Base-by-base conservation (phyloP, 2,888 invertebrate genomes). In the Schizaphis graminum region DNA sequence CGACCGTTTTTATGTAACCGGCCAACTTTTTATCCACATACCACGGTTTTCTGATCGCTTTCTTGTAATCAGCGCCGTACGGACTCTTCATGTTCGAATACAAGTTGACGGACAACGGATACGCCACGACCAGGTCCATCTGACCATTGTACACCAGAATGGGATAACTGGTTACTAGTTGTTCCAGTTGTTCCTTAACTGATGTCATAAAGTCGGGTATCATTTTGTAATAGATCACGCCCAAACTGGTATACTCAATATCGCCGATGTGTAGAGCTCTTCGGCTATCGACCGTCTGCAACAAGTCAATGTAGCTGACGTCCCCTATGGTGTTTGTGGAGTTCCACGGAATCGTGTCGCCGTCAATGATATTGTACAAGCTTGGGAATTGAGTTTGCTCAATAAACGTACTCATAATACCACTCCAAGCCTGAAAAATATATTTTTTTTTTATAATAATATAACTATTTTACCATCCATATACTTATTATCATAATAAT, bases 121-220 rank as follows among this genome's bases (percentile, higher is more conserved):
- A 98, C 0, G 98, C 98, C 0, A 98, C 98, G 95, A 98, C 98
- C 28, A 99, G 97, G 96, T 99, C 99, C 95, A 99, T 96, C 95
- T 99, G 99, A 0, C 99, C 99, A 95, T 97, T 98, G 96, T 99
- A 99, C 95, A 98, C 97, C 86, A 99, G 96, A 35, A 98, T 97
- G 95, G 97, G 96, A 95, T 97, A 98, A 26, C 84, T 87, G n/a
- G 85, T 89, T 13, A 95, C 13, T 11, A 95, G 53, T 16, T 92
- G 89, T 0, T 97, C 96, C 94, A 98, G 96, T 97, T 97, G 97
- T 0, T 97, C 97, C 21, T 98, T 97, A 13, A 98, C 97, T 0
- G 97, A 97, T 95, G 98, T 97, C 97, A 98, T 98, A 0, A 98
- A 96, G 96, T 99, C 99, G 67, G 96, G 96, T 95, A 97, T 97